Evolutionary conservation across 2,888 invertebrate species (phyloP), one percentile per base, ranked within the genome.

Genomic region (Machimus rusticus): DNA sequence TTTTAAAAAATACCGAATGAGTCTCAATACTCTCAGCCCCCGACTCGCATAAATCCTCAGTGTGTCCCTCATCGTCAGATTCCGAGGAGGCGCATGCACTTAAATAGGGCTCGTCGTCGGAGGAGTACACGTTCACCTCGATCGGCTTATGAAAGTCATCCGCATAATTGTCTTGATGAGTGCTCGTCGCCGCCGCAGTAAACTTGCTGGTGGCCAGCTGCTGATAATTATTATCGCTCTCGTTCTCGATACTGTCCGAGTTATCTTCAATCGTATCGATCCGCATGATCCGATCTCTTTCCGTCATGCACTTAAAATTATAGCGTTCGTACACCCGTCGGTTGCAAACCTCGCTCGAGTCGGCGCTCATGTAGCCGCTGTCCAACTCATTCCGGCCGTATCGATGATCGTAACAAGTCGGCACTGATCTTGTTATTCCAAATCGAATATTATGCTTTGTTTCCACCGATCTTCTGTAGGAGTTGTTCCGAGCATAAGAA

Each of bases 1-100:
- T 96, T 79, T 96, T 96, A 90, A 97, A 97, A 91, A 97, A 96
- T 66, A 97, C 97, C 4, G 97, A 97, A 93, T 97, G 97, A 0
- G 97, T 97, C 90, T 97, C 97, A 39, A 97, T 94, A 93, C 97
- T 97, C 91, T 97, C 97, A 4, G 96, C 97, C 0, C 97, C 97
- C 34, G 97, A 97, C 93, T 97, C 97, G 93, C 97, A 97, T 89
- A 96, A 95, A 9, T 96, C 97, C 91, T 97, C 97, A 55, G 95
- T 95, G 88, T 95, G 94, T n/a, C 95, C 96, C 91, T 96, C 96
- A 88, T 96, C 97, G 88, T 96, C 96, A 90, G 88, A 88, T 79
- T 89, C 88, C 87, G 90, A 87, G 81, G 87, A 88, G 23, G 88
- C 85, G 9, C 74, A 86, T 43, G 88, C 87, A 78, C 88, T 89